Evolutionary conservation across 2,113 vertebrate species (phyloP).

Genomic region (Taurulus bubalis): DNA sequence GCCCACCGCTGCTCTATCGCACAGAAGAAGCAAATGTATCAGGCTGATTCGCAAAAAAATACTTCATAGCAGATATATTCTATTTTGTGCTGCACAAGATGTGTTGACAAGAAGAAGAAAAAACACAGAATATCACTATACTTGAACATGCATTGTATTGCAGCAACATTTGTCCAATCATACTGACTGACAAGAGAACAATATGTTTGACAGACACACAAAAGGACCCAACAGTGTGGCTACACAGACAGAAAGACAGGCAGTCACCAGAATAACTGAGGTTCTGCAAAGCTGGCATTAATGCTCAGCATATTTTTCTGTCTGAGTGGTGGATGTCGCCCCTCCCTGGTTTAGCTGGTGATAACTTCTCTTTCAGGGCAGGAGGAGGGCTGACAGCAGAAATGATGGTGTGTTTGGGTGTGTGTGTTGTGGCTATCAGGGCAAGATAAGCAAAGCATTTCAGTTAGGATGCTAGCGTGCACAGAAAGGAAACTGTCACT

Average conservation of each 20-base stretch:
- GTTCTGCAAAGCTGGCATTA: constrained; percentile 44
- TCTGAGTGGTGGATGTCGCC: constrained; percentile 42
- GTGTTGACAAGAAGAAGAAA: neutral
- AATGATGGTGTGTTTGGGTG: constrained; percentile 41
- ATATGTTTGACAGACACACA: constrained; percentile 31
- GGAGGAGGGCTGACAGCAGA: constrained; percentile 59
- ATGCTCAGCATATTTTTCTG: constrained; percentile 51
- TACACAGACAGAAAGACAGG: constrained; percentile 35
- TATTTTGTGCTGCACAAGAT: neutral
- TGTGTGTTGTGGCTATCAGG: constrained; percentile 48
- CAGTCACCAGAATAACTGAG: constrained; percentile 3
- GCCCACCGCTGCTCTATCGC: neutral
- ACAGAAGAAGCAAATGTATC: neutral
- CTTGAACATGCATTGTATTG: neutral
- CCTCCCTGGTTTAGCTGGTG: constrained; percentile 66
- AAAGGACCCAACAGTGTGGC: constrained; percentile 21
- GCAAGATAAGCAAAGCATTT: constrained; percentile 70
- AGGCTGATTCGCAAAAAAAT: neutral
- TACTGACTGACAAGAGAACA: constrained; percentile 8
- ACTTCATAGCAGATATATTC: neutral
- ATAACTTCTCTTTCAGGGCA: constrained; percentile 71
- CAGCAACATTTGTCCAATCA: constrained; percentile 13
- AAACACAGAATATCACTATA: neutral
- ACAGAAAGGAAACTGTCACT: constrained; percentile 76
- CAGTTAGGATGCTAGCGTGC: constrained; percentile 65